Conservation (phyloP, 1,140 invertebrate genomes). For the Globodera ellingtonae region DNA sequence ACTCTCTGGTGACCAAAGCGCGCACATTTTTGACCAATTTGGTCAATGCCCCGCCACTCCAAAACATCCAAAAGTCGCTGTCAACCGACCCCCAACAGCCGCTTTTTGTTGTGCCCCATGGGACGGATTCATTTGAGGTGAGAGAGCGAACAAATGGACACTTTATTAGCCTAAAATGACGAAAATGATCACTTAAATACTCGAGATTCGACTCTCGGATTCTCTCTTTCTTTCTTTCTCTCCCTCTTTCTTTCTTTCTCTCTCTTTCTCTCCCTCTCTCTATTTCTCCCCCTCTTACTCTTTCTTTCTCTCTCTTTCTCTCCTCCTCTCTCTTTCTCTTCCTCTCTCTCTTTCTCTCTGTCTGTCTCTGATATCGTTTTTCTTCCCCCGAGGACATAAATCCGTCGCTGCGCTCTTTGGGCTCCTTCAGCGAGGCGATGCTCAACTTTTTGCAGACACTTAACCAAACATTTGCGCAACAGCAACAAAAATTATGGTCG, state of each 20-base stretch:
- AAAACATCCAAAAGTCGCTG: not conserved
- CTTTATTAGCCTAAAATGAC: too few relatives aligned
- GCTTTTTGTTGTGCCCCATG: slow-evolving; percentile 24
- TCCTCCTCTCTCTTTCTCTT: not conserved
- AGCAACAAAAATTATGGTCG: not conserved
- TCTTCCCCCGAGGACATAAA: slow-evolving; percentile 14
- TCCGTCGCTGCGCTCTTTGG: slow-evolving; percentile 11
- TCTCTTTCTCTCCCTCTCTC: not conserved
- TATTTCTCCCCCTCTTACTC: too few relatives aligned
- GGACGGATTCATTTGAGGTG: slow-evolving; percentile 23
- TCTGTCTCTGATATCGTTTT: not conserved
- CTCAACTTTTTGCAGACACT: slow-evolving; percentile 9
- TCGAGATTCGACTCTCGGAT: not conserved
- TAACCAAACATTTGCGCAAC: slow-evolving; percentile 15
- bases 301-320: not conserved
- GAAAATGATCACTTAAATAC: too few relatives aligned
- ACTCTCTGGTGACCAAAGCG: slow-evolving; percentile 1
- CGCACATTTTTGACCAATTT: slow-evolving; percentile 1
- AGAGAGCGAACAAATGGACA: too few relatives aligned
- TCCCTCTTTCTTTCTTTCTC: too few relatives aligned
- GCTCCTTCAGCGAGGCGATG: slow-evolving; percentile 28
- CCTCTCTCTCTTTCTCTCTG: not conserved
- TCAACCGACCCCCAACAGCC: slow-evolving; percentile 25
- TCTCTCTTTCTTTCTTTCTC: too few relatives aligned
- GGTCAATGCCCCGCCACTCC: not conserved